Evolutionary conservation across 2,113 vertebrate genomes (phyloP).

Genomic region (Clarias batrachus): DNA sequence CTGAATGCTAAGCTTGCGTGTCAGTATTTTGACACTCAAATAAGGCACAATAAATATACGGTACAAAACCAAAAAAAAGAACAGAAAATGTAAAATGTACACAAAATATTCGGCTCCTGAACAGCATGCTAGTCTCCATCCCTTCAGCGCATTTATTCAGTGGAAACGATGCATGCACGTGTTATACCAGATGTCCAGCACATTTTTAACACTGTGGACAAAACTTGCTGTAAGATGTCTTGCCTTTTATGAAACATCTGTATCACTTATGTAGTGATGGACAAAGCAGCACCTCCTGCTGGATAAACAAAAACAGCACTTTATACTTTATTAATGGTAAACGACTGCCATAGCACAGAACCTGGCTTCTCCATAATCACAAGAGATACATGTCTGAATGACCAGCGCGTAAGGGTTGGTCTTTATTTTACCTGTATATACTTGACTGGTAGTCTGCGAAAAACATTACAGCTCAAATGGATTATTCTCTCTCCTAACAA

Average conservation of each 20-base stretch:
- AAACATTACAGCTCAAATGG: not conserved
- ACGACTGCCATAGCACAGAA: not conserved
- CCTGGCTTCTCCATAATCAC: not conserved
- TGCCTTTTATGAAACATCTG: slow-evolving; percentile 49
- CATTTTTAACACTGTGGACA: slow-evolving; percentile 38
- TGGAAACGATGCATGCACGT: not conserved
- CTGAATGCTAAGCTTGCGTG: slow-evolving; percentile 25
- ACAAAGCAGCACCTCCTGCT: slow-evolving; percentile 47
- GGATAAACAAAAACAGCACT: slow-evolving; percentile 50
- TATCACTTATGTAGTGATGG: not conserved
- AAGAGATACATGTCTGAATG: slow-evolving; percentile 1
- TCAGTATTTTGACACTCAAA: slow-evolving; percentile 6
- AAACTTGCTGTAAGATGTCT: slow-evolving; percentile 31
- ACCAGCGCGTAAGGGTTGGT: not conserved
- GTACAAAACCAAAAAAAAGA: slow-evolving; percentile 15
- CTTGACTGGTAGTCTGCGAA: not conserved
- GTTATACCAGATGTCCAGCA: slow-evolving; percentile 25
- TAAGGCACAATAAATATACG: not conserved
- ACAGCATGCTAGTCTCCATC: slow-evolving; percentile 34
- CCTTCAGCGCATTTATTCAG: slow-evolving; percentile 21
- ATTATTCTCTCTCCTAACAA: not conserved
- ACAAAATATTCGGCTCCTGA: slow-evolving; percentile 23
- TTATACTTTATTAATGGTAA: slow-evolving; percentile 31
- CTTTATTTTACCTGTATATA: slow-evolving; percentile 3
- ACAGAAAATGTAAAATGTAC: not conserved